Conservation (phyloP, 1,140 invertebrate species). For the Drosophila santomea region DNA sequence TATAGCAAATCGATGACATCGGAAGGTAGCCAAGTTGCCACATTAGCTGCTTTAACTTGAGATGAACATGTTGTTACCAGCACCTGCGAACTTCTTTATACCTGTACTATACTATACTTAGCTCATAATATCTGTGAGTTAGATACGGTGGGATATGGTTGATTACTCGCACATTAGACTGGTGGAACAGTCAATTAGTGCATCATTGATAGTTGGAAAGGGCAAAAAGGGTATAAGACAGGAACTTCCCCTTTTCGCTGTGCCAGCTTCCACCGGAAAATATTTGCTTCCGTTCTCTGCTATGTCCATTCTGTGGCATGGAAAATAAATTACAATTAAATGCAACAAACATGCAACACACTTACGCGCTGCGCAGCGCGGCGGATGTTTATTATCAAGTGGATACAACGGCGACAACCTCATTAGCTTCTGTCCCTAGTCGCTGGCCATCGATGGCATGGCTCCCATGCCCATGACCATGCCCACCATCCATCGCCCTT, state of each 20-base stretch:
- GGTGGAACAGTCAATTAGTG: constrained; percentile 59
- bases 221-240: constrained; percentile 9
- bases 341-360: constrained; percentile 66
- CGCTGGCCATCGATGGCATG: constrained; percentile 6
- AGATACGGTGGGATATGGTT: not conserved
- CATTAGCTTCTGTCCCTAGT: constrained; percentile 50
- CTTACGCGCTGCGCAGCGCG: constrained; percentile 57
- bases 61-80: too few species aligned
- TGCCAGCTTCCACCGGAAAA: constrained; percentile 73
- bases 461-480: too few species aligned
- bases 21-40: constrained; percentile 30
- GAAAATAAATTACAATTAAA: constrained; percentile 81
- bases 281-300: constrained; percentile 75
- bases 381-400: constrained; percentile 70
- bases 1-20: constrained; percentile 45
- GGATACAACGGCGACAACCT: constrained; percentile 52
- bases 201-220: constrained; percentile 6
- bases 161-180: constrained; percentile 3
- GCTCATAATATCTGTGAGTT: too few species aligned
- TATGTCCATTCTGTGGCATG: constrained; percentile 46
- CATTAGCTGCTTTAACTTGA: too few species aligned
- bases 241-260: constrained; percentile 33
- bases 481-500: constrained; percentile 42
- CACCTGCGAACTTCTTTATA: too few species aligned
- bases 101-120: too few species aligned